phyloP scores from a whole-genome alignment of 2,797 vertebrate genomes.

The Anguilla marmorata region DNA sequence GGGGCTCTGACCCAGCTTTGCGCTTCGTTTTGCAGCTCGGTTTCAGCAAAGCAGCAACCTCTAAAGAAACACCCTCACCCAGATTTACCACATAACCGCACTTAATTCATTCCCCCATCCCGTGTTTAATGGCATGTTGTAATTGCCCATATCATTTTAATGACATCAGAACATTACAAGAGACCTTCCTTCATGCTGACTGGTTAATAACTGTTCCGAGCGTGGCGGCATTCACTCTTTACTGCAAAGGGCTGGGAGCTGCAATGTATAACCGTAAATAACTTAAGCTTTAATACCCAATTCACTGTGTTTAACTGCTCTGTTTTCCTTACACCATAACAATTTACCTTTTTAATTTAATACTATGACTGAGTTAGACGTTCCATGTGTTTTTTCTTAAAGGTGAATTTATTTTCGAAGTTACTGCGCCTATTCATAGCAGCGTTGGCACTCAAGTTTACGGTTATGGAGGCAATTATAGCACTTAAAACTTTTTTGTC shows the following conservation, averaged over 20 bases:
- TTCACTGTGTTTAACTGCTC: neutral
- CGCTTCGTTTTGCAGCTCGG: neutral
- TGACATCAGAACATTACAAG: neutral
- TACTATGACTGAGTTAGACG: neutral
- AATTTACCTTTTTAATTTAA: neutral
- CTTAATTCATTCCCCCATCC: neutral
- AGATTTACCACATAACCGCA: neutral
- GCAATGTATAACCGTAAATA: neutral
- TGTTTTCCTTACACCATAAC: neutral
- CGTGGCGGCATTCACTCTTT: neutral
- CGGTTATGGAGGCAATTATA: too few relatives aligned
- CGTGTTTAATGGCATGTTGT: neutral
- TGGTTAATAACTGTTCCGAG: neutral
- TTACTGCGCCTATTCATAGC: too few relatives aligned
- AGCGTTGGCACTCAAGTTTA: too few relatives aligned
- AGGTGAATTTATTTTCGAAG: neutral
- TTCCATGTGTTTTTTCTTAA: neutral
- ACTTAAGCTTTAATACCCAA: neutral
- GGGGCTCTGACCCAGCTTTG: conserved; percentile 1
- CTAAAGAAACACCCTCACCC: neutral
- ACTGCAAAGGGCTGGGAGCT: neutral
- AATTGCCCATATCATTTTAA: neutral
- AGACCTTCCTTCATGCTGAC: neutral
- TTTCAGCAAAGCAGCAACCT: neutral
- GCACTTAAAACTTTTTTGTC: neutral